Conservation (phyloP, 1,140 invertebrate genomes). For the Zaprionus kolodkinae region DNA sequence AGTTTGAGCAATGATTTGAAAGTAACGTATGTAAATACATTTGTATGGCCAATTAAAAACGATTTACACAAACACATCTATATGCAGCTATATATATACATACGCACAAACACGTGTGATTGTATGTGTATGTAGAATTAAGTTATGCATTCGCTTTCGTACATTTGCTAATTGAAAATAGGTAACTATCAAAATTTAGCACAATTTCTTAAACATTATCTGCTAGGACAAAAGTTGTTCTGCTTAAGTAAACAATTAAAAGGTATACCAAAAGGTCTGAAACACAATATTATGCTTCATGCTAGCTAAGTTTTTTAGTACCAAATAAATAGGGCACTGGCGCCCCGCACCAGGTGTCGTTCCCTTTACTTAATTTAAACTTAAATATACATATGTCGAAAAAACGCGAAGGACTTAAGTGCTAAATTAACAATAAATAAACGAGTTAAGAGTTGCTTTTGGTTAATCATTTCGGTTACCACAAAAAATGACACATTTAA, state of each 20-base stretch:
- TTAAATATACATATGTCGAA: conserved; percentile 54
- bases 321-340: conserved; percentile 39
- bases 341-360: conserved; percentile 57
- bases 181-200: conserved; percentile 71
- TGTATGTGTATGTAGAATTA: conserved; percentile 32
- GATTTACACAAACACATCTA: conserved; percentile 45
- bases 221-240: conserved; percentile 38
- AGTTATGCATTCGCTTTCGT: conserved; percentile 20
- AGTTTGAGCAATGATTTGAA: conserved; percentile 66
- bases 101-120: conserved; percentile 43
- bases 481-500: conserved; percentile 79
- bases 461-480: conserved; percentile 60
- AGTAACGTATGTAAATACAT: conserved; percentile 21
- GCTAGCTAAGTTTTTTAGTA: conserved; percentile 60
- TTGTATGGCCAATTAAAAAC: conserved; percentile 11
- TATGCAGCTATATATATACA: conserved; percentile 72
- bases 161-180: conserved; percentile 57
- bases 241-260: conserved; percentile 66
- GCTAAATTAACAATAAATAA: conserved; percentile 65
- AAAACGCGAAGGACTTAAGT: conserved; percentile 55
- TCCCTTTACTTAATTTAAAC: conserved; percentile 44
- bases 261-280: conserved; percentile 67
- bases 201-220: conserved; percentile 65
- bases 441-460: conserved; percentile 59
- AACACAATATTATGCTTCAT: conserved; percentile 54